Evolutionary conservation across 1,140 invertebrate genomes (phyloP), one percentile per base, ranked within the genome.

Genomic region (Lepeophtheirus salmonis): DNA sequence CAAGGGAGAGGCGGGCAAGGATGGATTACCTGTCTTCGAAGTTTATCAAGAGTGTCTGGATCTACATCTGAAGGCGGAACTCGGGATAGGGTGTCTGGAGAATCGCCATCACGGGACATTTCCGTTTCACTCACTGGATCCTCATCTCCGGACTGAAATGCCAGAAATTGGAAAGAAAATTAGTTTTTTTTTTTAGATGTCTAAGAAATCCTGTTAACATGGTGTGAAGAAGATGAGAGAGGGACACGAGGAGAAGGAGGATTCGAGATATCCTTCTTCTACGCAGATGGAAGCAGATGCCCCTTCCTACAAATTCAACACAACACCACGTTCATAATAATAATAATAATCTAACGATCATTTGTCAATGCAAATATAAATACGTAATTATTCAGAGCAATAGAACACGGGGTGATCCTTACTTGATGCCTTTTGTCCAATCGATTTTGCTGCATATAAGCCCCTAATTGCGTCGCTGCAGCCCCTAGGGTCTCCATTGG

Each of bases 101-200:
- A 57, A 25, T 57, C 55, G 2, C 55, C 55, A 57, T 57, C 55
- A 2, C 55, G 55, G 25, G 55, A 57, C 23, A 48, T 17, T 20
- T 57, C 55, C n/a, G n/a, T 57, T n/a, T 54, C 52, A 16, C 23
- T 57, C 23, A 57, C 25, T 14, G 55, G 55, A 20, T 57, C 55
- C 14, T 57, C 55, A 26, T 57, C 55, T 14, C 55, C 55, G 20
- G 30, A 41, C 30, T 41, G 30, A 10, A 41, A 41, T 41, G n/a
- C n/a, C n/a, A n/a, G n/a, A n/a, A n/a, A n/a, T n/a, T n/a, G n/a
- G n/a, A n/a, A n/a, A n/a, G n/a, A n/a, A n/a, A n/a, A n/a, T n/a
- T n/a, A n/a, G n/a, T n/a, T n/a, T n/a, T n/a, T n/a, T n/a, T n/a
- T n/a, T n/a, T n/a, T n/a, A n/a, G n/a, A n/a, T n/a, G n/a, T n/a